Conservation (phyloP, 2,888 invertebrate genomes). For the Tenthredo distinguenda region DNA sequence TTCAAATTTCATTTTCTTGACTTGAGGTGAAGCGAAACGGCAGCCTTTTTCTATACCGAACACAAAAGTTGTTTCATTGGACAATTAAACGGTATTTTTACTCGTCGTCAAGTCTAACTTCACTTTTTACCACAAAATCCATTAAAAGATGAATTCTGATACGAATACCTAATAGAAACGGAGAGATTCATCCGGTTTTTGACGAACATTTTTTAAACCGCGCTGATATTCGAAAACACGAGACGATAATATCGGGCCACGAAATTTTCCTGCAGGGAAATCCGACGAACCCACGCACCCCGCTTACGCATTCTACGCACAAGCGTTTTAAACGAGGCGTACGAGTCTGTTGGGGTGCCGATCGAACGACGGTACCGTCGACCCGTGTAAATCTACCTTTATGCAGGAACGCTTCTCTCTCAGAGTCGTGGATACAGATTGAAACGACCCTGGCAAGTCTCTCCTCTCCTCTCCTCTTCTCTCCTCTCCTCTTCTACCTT, state of each 20-base stretch:
- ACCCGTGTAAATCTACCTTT: slow-evolving; percentile 47
- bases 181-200: background rate
- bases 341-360: slow-evolving; percentile 24
- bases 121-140: background rate
- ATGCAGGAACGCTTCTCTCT: slow-evolving; percentile 20
- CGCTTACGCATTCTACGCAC: slow-evolving; percentile 14
- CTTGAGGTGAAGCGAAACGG: background rate
- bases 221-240: background rate
- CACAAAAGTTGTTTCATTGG: background rate
- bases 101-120: background rate
- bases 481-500: background rate
- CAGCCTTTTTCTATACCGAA: background rate
- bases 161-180: background rate
- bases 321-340: slow-evolving; percentile 21
- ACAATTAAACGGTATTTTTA: background rate
- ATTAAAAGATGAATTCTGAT: background rate
- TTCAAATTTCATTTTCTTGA: slow-evolving; percentile 11
- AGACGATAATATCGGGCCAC: background rate
- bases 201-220: background rate
- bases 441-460: slow-evolving; percentile 36
- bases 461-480: background rate
- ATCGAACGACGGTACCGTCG: slow-evolving; percentile 32
- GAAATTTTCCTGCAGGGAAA: background rate
- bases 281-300: background rate
- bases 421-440: slow-evolving; percentile 28